These are phyloP conservation scores for Melanotus villosus DNA, from an alignment of 2,888 invertebrate species.

Conservation along the genomic window DNA sequence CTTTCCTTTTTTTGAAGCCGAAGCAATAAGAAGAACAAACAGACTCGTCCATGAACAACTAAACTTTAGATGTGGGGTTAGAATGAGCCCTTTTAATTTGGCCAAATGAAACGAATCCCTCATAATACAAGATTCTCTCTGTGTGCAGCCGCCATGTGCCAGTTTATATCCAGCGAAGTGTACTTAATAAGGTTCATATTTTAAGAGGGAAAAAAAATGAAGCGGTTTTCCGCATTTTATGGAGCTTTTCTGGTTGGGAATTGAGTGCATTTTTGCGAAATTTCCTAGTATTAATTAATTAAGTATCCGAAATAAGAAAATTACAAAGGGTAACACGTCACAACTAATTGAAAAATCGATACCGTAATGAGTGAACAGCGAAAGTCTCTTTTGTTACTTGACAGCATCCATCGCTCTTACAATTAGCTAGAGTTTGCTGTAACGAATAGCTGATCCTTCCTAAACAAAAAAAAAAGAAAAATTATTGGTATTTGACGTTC, in stretches of 20 bases:
- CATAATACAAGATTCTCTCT: conserved; percentile 36
- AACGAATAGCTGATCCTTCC: neutral
- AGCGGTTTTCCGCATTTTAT: neutral
- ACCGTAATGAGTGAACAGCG: conserved; percentile 2
- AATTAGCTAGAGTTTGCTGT: conserved; percentile 2
- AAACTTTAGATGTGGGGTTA: conserved; percentile 17
- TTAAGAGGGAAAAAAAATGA: conserved; percentile 2
- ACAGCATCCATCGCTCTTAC: conserved; percentile 9
- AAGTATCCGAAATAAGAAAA: neutral
- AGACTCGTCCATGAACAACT: neutral
- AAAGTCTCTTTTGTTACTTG: conserved; percentile 5
- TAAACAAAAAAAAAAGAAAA: neutral
- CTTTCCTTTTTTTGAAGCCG: conserved; percentile 17
- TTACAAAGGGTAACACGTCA: neutral
- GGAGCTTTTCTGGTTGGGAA: too few relatives aligned
- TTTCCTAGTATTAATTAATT: neutral
- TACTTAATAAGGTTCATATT: conserved; percentile 34
- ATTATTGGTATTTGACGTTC: conserved; percentile 4
- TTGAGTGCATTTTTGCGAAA: too few relatives aligned
- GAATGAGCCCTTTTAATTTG: conserved; percentile 40
- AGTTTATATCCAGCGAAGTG: conserved; percentile 36
- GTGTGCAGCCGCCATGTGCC: conserved; percentile 36
- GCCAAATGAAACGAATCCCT: conserved; percentile 41
- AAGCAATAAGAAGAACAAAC: conserved; percentile 32
- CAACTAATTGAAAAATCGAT: conserved; percentile 1